Conservation (phyloP, 2,113 vertebrate species). For the Leptobrachium leishanense region DNA sequence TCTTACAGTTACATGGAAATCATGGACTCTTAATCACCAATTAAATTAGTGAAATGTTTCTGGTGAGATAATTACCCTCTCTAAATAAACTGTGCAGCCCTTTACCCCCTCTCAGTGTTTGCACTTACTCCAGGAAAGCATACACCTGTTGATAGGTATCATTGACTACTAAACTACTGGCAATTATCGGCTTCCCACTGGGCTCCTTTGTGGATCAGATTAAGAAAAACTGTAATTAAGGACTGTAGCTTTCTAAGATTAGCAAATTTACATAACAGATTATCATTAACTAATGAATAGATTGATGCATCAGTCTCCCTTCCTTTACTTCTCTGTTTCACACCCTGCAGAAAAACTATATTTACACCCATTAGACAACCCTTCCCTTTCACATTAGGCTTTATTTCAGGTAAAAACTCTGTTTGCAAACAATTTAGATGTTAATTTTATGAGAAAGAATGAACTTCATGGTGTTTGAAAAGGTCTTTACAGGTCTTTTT, state of each 20-base stretch:
- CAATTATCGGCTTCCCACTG: constrained; percentile 10
- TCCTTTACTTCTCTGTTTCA: constrained; percentile 9
- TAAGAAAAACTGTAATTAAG: neutral
- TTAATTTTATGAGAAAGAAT: constrained; percentile 25
- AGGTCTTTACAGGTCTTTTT: no score
- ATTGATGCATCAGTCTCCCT: constrained; percentile 25
- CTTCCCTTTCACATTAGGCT: neutral
- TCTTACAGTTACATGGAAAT: neutral
- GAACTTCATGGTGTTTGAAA: neutral
- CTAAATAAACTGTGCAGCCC: neutral
- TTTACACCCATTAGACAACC: constrained; percentile 14
- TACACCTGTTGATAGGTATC: constrained; percentile 21
- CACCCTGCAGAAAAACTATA: constrained; percentile 6
- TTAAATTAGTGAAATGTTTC: neutral
- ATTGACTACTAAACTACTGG: constrained; percentile 1
- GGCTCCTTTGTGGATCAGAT: constrained; percentile 16
- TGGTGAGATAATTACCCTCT: neutral
- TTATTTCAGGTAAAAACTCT: constrained; percentile 32
- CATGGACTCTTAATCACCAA: neutral
- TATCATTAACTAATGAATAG: constrained; percentile 22
- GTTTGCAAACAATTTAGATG: constrained; percentile 41
- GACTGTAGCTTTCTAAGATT: constrained; percentile 22
- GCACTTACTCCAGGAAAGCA: neutral
- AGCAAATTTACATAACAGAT: constrained; percentile 43
- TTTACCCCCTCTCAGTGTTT: no score